Evolutionary conservation across 1,140 invertebrate species (phyloP).

Genomic region (Caerostris darwini): DNA sequence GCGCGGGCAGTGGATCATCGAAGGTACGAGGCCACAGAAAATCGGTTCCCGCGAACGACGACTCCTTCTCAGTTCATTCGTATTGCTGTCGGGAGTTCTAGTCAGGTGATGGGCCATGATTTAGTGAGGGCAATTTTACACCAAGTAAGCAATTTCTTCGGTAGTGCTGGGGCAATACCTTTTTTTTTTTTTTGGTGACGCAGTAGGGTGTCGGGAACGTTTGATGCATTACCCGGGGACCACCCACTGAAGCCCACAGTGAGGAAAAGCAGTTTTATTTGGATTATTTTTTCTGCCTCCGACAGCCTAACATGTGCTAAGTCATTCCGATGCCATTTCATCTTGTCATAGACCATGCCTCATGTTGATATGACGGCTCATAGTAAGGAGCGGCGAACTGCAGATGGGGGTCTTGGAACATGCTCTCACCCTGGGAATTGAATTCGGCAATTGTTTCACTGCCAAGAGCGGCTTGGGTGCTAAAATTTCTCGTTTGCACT

Average conservation of each 20-base stretch:
- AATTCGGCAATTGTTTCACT: conserved; percentile 8
- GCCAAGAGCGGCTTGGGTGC: background rate
- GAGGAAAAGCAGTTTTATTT: conserved; percentile 61
- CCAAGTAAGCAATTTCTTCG: conserved; percentile 71
- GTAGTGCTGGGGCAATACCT: conserved; percentile 70
- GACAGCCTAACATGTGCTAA: conserved; percentile 70
- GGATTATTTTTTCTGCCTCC: conserved; percentile 52
- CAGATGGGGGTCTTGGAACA: background rate
- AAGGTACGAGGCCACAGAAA: background rate
- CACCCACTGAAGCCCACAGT: conserved; percentile 57
- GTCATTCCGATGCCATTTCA: conserved; percentile 71
- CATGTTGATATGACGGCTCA: conserved; percentile 60
- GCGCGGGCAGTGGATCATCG: background rate
- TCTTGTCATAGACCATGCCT: conserved; percentile 59
- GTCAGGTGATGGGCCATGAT: conserved; percentile 55
- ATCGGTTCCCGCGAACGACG: background rate
- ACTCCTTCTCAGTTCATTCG: conserved; percentile 13
- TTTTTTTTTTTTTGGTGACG: conserved; percentile 46
- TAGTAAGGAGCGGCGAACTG: background rate
- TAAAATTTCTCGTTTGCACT: background rate
- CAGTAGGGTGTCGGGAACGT: conserved; percentile 65
- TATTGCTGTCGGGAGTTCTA: background rate
- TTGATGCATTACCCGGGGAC: conserved; percentile 75
- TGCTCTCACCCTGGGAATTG: background rate
- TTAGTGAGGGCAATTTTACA: conserved; percentile 74